A percentile compares a stretch with the other conserved stretches of the same genome.
Evolutionary conservation across 2,888 invertebrate genomes (phyloP).

Genomic region (Morinoia aosen): DNA sequence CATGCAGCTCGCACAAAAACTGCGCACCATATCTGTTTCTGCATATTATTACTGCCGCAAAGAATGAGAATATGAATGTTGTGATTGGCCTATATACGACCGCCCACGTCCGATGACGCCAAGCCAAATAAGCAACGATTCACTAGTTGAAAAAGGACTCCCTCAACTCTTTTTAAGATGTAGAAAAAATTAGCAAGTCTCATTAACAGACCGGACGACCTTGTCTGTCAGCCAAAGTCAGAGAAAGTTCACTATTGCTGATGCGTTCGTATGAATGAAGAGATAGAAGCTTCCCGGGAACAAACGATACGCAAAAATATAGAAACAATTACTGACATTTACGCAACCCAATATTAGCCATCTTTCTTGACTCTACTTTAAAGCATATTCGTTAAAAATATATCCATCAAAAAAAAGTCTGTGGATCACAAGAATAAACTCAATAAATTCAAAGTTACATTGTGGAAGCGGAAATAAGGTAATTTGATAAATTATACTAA

Average conservation of each 20-base stretch:
- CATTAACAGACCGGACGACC: constrained; percentile 1
- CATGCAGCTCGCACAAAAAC: not conserved
- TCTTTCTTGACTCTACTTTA: too few species aligned
- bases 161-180: not conserved
- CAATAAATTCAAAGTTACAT: not conserved
- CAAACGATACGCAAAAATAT: not conserved
- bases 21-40: not conserved
- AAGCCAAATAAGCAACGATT: not conserved
- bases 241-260: not conserved
- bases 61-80: constrained; percentile 6
- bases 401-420: not conserved
- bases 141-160: not conserved
- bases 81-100: not conserved
- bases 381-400: too few species aligned
- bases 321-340: too few species aligned
- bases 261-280: not conserved
- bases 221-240: not conserved
- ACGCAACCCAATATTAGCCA: too few species aligned
- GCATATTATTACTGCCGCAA: not conserved
- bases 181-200: not conserved
- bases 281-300: not conserved
- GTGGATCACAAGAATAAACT: not conserved
- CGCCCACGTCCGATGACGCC: not conserved
- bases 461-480: not conserved
- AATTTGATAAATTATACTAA: not conserved